These are phyloP conservation scores for Apodemus speciosus DNA, from an alignment of 2,113 vertebrate species.

Conservation along the genomic window DNA sequence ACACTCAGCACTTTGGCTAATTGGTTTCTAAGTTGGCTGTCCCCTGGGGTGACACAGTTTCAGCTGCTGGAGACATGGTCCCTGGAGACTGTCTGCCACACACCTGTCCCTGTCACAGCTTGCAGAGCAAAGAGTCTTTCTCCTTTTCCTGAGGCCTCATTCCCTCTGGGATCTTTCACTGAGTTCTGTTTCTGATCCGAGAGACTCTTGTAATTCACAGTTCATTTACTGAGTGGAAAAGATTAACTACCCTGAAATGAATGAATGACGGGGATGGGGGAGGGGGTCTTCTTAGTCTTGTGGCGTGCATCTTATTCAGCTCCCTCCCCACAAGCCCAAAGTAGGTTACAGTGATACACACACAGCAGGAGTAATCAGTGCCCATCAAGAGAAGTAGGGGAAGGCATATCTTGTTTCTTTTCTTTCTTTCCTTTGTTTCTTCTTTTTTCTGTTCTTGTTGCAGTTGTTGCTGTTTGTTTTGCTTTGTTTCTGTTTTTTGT, in stretches of 20 bases:
- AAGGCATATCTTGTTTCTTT: background rate
- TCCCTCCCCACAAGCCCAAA: background rate
- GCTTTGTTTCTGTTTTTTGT: background rate
- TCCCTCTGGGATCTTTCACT: constrained; percentile 32
- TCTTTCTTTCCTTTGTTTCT: background rate
- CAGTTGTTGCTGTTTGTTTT: background rate
- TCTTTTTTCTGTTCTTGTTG: background rate
- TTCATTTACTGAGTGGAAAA: constrained; percentile 46
- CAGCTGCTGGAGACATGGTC: background rate
- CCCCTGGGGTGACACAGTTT: background rate
- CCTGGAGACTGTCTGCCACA: constrained; percentile 21
- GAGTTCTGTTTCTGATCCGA: constrained; percentile 32
- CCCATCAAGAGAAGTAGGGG: background rate
- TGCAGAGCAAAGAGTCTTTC: background rate
- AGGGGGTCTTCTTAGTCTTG: background rate
- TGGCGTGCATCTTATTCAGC: background rate
- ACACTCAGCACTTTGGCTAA: background rate
- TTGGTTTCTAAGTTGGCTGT: constrained; percentile 42
- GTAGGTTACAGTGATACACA: background rate
- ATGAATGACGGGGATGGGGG: background rate
- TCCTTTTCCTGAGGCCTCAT: constrained; percentile 22
- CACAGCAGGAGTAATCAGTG: background rate
- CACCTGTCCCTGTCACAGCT: constrained; percentile 9
- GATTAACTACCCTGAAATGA: constrained; percentile 30
- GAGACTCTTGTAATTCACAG: constrained; percentile 50